Evolutionary conservation across 2,113 vertebrate species (phyloP), one percentile per base, ranked within the genome.

Genomic region (Carlito syrichta): DNA sequence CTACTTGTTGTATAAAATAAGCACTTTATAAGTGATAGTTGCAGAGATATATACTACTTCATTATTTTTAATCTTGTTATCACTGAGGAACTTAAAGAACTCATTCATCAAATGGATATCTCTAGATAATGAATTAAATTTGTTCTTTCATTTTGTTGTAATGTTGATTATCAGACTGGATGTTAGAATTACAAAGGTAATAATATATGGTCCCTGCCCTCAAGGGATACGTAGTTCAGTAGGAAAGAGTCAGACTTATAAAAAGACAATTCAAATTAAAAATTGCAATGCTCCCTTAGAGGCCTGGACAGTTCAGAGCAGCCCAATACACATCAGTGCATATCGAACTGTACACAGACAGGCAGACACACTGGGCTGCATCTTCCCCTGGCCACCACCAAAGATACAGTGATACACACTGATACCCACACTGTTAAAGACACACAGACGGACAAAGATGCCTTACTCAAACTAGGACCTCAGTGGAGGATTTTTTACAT

Each of bases 121-220:
- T 88, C 10, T 89, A 83, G 69, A 40, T 56, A 83, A 71, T 95
- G n/a, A 89, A 74, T 81, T 88, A 91, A 50, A 56, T 56, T 10
- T 69, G 4, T 35, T 38, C 62, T 22, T 96, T 92, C 58, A 63
- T 83, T 95, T 94, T 71, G 30, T 94, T 50, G 52, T 68, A 93
- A 5, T 83, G 83, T 66, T 58, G 54, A 68, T 4, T 54, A 79
- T 48, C n/a, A 82, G 45, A n/a, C 27, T 52, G 11, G 4, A 58
- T 69, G 35, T 32, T 90, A 79, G 84, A 74, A 25, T 73, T 50
- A 79, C 30, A 52, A 58, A 94, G 74, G 19, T 25, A 77, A 38
- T 25, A n/a, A 81, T 40, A 71, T 9, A 32, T 23, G 45, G 56
- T 30, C 32, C 32, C 20, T 86, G 7, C 38, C 58, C 32, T 89